These are phyloP conservation scores for Drosophila oshimai DNA, from an alignment of 1,140 invertebrate species.

Conservation along the genomic window DNA sequence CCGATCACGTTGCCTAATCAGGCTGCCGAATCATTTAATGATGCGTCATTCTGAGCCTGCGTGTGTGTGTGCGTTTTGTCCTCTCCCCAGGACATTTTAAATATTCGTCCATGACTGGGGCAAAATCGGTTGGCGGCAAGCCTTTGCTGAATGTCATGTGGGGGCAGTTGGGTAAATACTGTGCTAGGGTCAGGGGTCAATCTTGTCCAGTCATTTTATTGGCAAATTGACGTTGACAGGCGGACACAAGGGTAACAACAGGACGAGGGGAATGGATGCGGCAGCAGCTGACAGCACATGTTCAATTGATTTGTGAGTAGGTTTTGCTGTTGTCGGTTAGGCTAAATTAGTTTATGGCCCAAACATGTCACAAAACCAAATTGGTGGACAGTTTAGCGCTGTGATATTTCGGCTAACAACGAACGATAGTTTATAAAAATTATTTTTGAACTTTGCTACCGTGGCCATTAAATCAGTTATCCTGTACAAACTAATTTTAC, in stretches of 20 bases:
- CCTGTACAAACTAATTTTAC: neutral
- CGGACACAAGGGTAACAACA: neutral
- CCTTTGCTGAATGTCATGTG: conserved; percentile 9
- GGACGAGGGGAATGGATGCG: conserved; percentile 1
- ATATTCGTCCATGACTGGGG: conserved; percentile 40
- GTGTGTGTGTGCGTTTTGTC: neutral
- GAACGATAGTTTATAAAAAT: neutral
- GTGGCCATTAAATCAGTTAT: no score
- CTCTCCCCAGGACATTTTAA: conserved; percentile 24
- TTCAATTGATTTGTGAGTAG: conserved; percentile 50
- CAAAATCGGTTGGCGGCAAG: conserved; percentile 6
- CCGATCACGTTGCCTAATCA: conserved; percentile 63
- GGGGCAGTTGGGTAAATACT: neutral
- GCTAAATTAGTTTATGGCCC: conserved; percentile 40
- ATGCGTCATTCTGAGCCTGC: conserved; percentile 23
- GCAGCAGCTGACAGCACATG: conserved; percentile 16
- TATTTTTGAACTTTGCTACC: no score
- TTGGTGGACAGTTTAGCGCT: neutral
- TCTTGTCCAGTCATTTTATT: conserved; percentile 33
- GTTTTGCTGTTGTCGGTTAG: conserved; percentile 12
- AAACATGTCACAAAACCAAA: conserved; percentile 20
- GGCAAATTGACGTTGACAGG: conserved; percentile 67
- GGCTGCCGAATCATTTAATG: conserved; percentile 67
- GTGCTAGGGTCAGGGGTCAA: conserved; percentile 11
- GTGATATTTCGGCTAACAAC: neutral